These are phyloP conservation scores for Polietes domitor DNA, from an alignment of 2,888 invertebrate species.

Conservation along the genomic window DNA sequence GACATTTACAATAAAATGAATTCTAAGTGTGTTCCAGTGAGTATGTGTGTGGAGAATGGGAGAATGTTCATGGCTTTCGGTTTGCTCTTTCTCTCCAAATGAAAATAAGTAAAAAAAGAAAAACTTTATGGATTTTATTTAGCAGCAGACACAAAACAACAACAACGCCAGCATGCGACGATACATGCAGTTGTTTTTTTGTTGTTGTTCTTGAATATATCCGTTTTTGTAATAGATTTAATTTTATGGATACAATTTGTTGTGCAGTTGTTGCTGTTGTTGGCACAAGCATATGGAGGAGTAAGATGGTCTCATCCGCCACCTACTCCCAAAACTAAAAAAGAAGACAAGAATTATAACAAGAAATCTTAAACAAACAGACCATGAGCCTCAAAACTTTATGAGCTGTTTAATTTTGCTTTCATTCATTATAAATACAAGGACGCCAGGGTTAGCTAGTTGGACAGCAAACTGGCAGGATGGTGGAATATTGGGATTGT, in stretches of 20 bases:
- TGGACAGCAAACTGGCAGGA: background rate
- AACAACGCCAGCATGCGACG: background rate
- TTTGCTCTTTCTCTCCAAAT: background rate
- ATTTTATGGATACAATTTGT: constrained; percentile 25
- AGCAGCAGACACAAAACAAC: background rate
- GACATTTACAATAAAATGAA: constrained; percentile 54
- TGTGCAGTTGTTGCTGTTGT: background rate
- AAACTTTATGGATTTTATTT: constrained; percentile 20
- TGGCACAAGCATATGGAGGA: background rate
- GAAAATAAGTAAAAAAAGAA: background rate
- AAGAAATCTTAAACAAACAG: background rate
- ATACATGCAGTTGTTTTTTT: background rate
- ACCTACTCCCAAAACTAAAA: background rate
- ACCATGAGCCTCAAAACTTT: background rate
- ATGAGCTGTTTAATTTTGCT: constrained; percentile 1
- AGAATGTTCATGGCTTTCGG: background rate
- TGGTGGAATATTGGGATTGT: background rate
- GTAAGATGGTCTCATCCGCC: background rate
- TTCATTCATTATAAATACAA: no score
- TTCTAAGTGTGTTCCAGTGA: constrained; percentile 15
- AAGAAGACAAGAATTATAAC: background rate
- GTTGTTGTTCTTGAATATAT: background rate
- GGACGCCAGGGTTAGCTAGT: background rate
- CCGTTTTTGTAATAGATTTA: constrained; percentile 32
- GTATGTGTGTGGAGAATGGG: background rate